Base-by-base conservation (phyloP, 1,140 invertebrate species). In the Drosophila ananassae region DNA sequence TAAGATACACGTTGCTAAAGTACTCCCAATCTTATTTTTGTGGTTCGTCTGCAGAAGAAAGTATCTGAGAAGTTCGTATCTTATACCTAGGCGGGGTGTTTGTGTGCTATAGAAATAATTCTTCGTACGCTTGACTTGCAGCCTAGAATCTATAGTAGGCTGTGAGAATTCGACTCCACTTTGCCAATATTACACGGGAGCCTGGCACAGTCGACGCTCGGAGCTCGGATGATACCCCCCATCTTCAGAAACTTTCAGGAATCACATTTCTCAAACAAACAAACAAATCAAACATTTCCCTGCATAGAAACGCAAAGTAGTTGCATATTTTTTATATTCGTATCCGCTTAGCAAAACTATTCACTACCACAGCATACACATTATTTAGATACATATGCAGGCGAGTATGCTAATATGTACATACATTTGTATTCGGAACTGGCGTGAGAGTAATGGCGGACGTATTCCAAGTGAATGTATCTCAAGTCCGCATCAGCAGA, bases 381-480 rank as follows among this genome's bases (percentile, higher is more conserved):
- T 68, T 72, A 71, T 60, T 24, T 59, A 53, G 47, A 52, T 72
- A 59, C 68, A 72, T 72, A 72, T 46, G 68, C 67, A 30, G 56
- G 54, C 58, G 28, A 24, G 30, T 37, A 58, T 57, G 64, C 60
- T 34, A 21, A 55, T 53, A 51, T 72, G 54, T 72, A 72, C 68
- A 71, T 72, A 72, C 68, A 37, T 72, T 72, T 72, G 72, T 37
- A 52, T 60, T 52, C 50, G 7, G 22, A 25, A 34, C 24, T 47
- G 32, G 28, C 24, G 52, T 12, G 52, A 71, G 54, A 69, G 41
- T 68, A 69, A 48, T 37, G 10, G 21, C 52, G 10, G 48, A 48
- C 55, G n/a, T 69, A 69, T 25, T 48, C n/a, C n/a, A 55, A 69
- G 21, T 63, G 21, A 34, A 34, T 67, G n/a, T 67, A 50, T 30